Base-by-base conservation (phyloP, 2,888 invertebrate species). In the Tetheella fluctuosa region DNA sequence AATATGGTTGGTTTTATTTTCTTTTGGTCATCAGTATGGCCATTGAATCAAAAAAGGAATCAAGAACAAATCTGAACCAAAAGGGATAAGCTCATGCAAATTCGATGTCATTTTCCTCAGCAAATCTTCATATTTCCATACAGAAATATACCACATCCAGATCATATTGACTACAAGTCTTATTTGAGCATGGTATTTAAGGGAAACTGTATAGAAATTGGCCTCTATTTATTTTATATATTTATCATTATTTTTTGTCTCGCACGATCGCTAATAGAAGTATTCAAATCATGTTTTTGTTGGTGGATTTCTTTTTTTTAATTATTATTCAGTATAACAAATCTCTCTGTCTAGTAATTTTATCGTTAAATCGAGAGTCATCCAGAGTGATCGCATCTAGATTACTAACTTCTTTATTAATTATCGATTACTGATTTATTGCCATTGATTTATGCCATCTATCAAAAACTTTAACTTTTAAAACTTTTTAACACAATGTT, bases 151-250 rank as follows among this genome's bases (percentile, higher is more conserved):
- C 20, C 20, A 48, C 48, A 48, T 48, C 20, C 48, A 48, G 20
- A 48, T 48, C 48, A 48, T 48, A 48, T 48, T 48, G 48, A 48
- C 48, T 48, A 20, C 48, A 20, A 17, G 48, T 48, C 48, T 48
- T 48, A 48, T 48, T 48, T 48, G 48, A 48, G 10, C 48, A n/a
- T 48, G 20, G 48, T 20, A 48, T 48, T 5, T 20, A 48, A 10
- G 48, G 48, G 48, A 48, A 48, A 48, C 48, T 20, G 48, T 10
- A 20, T 10, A 0, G 2, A 10, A 48, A 10, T 20, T 48, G 48
- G 48, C 48, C 48, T 48, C 48, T 15, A 17, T 5, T n/a, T n/a
- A 10, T n/a, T 7, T 2, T 10, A 5, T 20, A 20, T 48, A 10
- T 17, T 20, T 20, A 7, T 42, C 1, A 6, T 0, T 2, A 20